phyloP scores from a whole-genome alignment of 2,797 vertebrate species.

The Chaetophractus vellerosus region DNA sequence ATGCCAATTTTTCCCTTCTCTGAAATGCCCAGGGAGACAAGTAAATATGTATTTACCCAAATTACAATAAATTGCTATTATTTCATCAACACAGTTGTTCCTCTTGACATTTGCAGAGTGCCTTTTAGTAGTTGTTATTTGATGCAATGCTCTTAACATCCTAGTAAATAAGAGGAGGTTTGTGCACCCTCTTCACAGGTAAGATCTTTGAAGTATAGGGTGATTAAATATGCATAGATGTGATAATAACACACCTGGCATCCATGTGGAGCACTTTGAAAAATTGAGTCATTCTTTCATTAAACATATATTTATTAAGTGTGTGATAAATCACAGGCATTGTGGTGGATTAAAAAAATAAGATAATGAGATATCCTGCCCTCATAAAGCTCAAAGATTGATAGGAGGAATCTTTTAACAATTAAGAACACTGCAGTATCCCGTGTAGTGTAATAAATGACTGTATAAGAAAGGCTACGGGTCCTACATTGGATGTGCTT shows the following conservation, averaged over 20 bases:
- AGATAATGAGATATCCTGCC: background rate
- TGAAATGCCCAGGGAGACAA: conserved; percentile 61
- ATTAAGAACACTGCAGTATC: background rate
- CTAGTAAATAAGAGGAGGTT: conserved; percentile 77
- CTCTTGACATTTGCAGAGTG: conserved; percentile 83
- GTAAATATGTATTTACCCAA: conserved; percentile 79
- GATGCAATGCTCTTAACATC: conserved; percentile 55
- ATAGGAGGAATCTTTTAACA: conserved; percentile 23
- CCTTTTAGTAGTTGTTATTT: conserved; percentile 69
- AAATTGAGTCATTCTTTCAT: conserved; percentile 11
- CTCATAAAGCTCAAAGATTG: conserved; percentile 33
- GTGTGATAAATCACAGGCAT: background rate
- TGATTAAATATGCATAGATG: conserved; percentile 71
- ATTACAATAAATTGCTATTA: conserved; percentile 80
- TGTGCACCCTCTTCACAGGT: conserved; percentile 67
- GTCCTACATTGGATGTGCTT: background rate
- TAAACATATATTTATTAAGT: conserved; percentile 47
- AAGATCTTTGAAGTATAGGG: conserved; percentile 71
- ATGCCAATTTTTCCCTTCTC: background rate
- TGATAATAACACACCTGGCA: conserved; percentile 77
- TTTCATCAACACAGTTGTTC: conserved; percentile 81
- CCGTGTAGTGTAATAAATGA: background rate
- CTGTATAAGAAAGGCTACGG: background rate
- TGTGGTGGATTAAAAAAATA: conserved; percentile 35
- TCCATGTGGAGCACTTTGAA: conserved; percentile 22